A percentile compares a stretch with the other conserved stretches of the same genome.
Conservation (phyloP, 1,140 invertebrate species). For the Sycophila sp. region DNA sequence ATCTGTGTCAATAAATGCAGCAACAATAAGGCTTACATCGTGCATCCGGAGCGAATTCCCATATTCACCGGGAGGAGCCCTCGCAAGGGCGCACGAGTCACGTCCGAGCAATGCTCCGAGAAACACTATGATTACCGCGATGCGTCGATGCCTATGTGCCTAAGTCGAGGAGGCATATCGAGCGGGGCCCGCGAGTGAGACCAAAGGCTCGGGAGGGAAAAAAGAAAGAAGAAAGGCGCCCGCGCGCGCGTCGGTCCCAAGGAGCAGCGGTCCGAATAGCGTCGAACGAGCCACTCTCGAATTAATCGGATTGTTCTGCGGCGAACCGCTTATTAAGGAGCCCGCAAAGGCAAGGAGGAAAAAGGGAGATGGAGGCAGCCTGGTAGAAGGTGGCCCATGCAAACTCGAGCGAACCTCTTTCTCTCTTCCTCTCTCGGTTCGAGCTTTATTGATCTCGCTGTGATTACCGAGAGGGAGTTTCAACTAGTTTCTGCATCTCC, state of each 20-base stretch:
- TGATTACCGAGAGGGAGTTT: slow-evolving; percentile 47
- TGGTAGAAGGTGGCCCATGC: slow-evolving; percentile 46
- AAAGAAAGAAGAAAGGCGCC: slow-evolving; percentile 40
- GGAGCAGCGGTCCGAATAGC: slow-evolving; percentile 20
- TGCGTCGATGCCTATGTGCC: slow-evolving; percentile 47
- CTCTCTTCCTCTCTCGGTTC: no score
- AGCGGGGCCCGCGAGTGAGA: not conserved
- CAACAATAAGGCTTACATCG: no score
- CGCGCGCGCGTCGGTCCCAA: slow-evolving; percentile 33
- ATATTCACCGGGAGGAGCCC: no score
- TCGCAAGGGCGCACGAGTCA: slow-evolving; percentile 44
- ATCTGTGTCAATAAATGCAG: no score
- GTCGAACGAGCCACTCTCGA: slow-evolving; percentile 35
- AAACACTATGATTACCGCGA: slow-evolving; percentile 61
- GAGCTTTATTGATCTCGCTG: slow-evolving; percentile 49
- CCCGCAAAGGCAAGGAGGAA: not conserved
- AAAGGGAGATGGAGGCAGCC: not conserved
- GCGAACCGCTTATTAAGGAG: slow-evolving; percentile 60
- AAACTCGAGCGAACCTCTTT: slow-evolving; percentile 52
- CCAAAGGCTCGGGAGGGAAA: not conserved
- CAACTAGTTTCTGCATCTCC: slow-evolving; percentile 49
- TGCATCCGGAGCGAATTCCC: no score
- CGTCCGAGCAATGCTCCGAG: slow-evolving; percentile 55
- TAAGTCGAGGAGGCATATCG: slow-evolving; percentile 36
- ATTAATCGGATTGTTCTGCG: slow-evolving; percentile 63